These are phyloP conservation scores for Mirza zaza DNA, from an alignment of 2,113 vertebrate genomes.

Conservation along the genomic window DNA sequence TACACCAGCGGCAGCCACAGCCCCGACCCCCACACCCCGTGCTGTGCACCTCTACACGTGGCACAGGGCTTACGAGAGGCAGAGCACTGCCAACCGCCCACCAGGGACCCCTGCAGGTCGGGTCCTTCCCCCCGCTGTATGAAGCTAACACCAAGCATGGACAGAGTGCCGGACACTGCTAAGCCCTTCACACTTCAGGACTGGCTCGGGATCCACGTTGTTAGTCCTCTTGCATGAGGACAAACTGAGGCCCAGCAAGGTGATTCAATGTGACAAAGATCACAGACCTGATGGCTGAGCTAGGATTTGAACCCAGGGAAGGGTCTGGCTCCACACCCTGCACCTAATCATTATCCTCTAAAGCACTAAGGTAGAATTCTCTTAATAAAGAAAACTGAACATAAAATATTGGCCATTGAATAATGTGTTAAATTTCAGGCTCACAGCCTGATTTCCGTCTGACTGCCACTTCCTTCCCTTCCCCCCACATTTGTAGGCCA, in stretches of 20 bases:
- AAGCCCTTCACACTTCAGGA: not conserved
- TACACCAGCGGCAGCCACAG: accelerated
- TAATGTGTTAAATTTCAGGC: not conserved
- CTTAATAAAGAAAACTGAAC: not conserved
- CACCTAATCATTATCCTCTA: not conserved
- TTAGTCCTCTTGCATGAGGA: not conserved
- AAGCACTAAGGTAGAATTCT: no score
- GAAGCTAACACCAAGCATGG: no score
- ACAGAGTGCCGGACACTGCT: accelerated
- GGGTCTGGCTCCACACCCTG: not conserved
- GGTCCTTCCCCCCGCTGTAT: accelerated
- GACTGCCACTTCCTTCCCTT: not conserved
- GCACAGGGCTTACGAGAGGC: accelerated
- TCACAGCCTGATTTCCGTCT: not conserved
- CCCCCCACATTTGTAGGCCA: not conserved
- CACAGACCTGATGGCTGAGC: not conserved
- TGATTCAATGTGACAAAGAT: not conserved
- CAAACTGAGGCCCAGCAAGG: not conserved
- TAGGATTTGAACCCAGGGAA: not conserved
- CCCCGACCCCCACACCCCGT: accelerated
- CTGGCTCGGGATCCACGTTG: not conserved
- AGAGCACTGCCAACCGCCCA: not conserved
- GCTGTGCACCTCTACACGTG: accelerated
- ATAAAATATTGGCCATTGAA: not conserved
- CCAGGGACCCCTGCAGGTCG: accelerated